Evolutionary conservation across 2,888 invertebrate genomes (phyloP), one percentile per base, ranked within the genome.

Genomic region (Phengaris arion): DNA sequence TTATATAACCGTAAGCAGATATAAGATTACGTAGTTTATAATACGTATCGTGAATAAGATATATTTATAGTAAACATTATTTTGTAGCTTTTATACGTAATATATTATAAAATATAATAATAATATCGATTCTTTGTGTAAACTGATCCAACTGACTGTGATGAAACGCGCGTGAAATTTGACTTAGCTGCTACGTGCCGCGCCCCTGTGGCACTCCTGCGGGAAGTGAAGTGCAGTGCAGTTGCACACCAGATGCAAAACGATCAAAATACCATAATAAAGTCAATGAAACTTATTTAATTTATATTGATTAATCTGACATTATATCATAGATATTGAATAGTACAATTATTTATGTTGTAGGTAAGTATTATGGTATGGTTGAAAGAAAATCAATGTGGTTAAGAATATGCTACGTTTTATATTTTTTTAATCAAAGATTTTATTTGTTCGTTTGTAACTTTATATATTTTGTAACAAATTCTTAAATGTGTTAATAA

Each of bases 361-460:
- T 72, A 72, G 54, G 72, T 72, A 72, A 72, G 72, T 72, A 72
- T 72, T 72, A 72, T 72, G 72, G 52, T 72, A 70, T 22, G 70
- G 70, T 22, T 70, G 15, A 70, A 51, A 70, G 15, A 72, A 35
- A 64, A 64, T 64, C 12, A 13, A n/a, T 45, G 6, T 12, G 35
- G 64, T 35, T 45, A 2, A 45, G 12, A 64, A 64, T 64, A 35
- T 45, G 35, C 54, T 13, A 22, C 22, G 54, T 52, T 72, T 52
- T 51, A 54, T 72, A 72, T 35, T 70, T 70, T 51, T 72, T 72
- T 35, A 22, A 54, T 22, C 7, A 72, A 54, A 54, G 22, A 54
- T 35, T 72, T 72, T 72, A 72, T 72, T 72, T 35, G 52, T 54
- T 72, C 52, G 12, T 12, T 72, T 72, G 35, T 72, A 52, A 68